These are phyloP conservation scores for Drosophila anomelani DNA, from an alignment of 2,888 invertebrate genomes.

Conservation along the genomic window DNA sequence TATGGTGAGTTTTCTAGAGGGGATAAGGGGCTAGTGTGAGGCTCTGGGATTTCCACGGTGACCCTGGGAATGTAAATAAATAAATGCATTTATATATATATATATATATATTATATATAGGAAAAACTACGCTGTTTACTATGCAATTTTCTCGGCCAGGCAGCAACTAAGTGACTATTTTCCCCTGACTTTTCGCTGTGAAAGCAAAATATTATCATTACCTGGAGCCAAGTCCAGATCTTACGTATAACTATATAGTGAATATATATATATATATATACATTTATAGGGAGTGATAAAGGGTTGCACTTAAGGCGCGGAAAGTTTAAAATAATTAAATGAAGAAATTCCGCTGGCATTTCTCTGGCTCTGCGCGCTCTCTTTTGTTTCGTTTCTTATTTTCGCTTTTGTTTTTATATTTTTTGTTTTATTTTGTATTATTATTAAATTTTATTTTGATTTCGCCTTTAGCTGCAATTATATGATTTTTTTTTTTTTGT, in stretches of 20 bases:
- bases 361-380: slow-evolving; percentile 10
- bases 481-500: not conserved
- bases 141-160: not conserved
- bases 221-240: slow-evolving; percentile 29
- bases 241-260: not conserved
- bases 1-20: slow-evolving; percentile 89
- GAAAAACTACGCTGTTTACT: slow-evolving; percentile 12
- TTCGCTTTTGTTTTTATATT: slow-evolving; percentile 12
- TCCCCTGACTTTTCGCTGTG: slow-evolving; percentile 1
- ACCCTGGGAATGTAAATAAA: not conserved
- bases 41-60: not conserved
- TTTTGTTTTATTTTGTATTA: slow-evolving; percentile 6
- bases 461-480: slow-evolving; percentile 34
- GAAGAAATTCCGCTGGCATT: slow-evolving; percentile 40
- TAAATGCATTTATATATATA: not conserved
- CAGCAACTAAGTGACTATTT: slow-evolving; percentile 3
- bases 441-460: slow-evolving; percentile 12
- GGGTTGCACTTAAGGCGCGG: not conserved
- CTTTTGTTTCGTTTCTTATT: slow-evolving; percentile 14
- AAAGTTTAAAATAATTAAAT: slow-evolving; percentile 18
- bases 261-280: not conserved
- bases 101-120: not conserved
- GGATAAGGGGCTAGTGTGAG: not conserved
- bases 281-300: slow-evolving; percentile 6
- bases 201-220: slow-evolving; percentile 31